These are phyloP conservation scores for Chascanopsetta lugubris DNA, from an alignment of 2,113 vertebrate genomes.

Conservation along the genomic window DNA sequence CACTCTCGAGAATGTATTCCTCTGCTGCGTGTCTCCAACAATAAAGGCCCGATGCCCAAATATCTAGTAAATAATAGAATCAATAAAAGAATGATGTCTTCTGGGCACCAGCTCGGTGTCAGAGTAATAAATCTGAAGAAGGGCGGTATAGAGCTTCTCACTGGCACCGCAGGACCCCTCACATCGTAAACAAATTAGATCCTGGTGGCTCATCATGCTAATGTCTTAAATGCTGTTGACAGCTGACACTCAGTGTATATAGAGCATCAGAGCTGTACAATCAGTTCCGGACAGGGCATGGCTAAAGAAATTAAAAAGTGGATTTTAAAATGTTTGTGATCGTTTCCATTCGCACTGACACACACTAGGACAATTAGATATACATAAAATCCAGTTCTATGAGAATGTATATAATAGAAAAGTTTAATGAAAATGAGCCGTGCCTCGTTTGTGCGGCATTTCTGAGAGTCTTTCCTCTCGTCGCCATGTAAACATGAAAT, in stretches of 20 bases:
- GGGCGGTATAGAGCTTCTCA: not conserved
- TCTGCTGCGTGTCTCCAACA: not conserved
- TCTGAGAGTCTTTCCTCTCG: too few species aligned
- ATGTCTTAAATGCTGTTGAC: not conserved
- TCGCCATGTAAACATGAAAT: too few species aligned
- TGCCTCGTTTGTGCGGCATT: too few species aligned
- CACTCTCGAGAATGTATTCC: not conserved
- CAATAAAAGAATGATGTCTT: too few species aligned
- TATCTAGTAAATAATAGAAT: too few species aligned
- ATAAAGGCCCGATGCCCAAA: too few species aligned
- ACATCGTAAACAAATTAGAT: not conserved
- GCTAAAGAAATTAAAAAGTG: not conserved
- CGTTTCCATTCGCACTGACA: not conserved
- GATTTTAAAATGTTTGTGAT: not conserved
- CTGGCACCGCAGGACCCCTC: not conserved
- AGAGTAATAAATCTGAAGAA: not conserved
- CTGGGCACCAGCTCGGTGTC: not conserved
- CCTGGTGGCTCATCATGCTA: not conserved
- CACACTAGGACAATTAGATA: not conserved
- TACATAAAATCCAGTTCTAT: not conserved
- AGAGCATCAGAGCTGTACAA: not conserved
- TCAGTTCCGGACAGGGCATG: not conserved
- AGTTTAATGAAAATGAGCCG: too few species aligned
- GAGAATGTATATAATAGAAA: too few species aligned
- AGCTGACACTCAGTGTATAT: not conserved